These are phyloP conservation scores for Agrilus mali DNA, from an alignment of 2,888 invertebrate genomes.

Conservation along the genomic window DNA sequence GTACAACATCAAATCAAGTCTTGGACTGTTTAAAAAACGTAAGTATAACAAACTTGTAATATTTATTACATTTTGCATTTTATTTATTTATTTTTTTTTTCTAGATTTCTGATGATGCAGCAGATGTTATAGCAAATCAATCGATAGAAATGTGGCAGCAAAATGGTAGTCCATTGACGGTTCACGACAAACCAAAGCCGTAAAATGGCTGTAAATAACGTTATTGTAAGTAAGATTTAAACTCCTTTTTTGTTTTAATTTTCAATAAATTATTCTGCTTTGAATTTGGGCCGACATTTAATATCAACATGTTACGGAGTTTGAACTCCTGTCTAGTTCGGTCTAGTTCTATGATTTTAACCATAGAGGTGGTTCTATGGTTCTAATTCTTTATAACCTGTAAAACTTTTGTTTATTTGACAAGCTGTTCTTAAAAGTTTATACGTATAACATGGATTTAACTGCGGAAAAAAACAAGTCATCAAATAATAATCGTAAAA, in stretches of 20 bases:
- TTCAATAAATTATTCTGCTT: constrained; percentile 1
- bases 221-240: background rate
- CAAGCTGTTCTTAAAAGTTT: too few relatives aligned
- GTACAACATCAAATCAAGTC: constrained; percentile 45
- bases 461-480: too few relatives aligned
- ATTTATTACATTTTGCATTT: constrained; percentile 16
- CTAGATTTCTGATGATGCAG: constrained; percentile 66
- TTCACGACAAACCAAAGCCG: constrained; percentile 30
- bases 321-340: too few relatives aligned
- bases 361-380: too few relatives aligned
- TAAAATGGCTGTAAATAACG: constrained; percentile 18
- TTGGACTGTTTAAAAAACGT: constrained; percentile 57
- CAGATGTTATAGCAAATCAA: constrained; percentile 73
- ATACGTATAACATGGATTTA: too few relatives aligned
- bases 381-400: too few relatives aligned
- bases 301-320: too few relatives aligned
- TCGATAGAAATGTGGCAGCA: constrained; percentile 79
- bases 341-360: too few relatives aligned
- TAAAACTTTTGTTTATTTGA: too few relatives aligned
- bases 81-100: background rate
- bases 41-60: constrained; percentile 19
- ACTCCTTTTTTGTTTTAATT: background rate
- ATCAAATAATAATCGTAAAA: too few relatives aligned
- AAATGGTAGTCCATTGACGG: constrained; percentile 48
- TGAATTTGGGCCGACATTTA: too few relatives aligned